Percentiles rank a stretch among this genome's conserved stretches.
phyloP scores from a whole-genome alignment of 2,113 vertebrate species.

The Vimba vimba region DNA sequence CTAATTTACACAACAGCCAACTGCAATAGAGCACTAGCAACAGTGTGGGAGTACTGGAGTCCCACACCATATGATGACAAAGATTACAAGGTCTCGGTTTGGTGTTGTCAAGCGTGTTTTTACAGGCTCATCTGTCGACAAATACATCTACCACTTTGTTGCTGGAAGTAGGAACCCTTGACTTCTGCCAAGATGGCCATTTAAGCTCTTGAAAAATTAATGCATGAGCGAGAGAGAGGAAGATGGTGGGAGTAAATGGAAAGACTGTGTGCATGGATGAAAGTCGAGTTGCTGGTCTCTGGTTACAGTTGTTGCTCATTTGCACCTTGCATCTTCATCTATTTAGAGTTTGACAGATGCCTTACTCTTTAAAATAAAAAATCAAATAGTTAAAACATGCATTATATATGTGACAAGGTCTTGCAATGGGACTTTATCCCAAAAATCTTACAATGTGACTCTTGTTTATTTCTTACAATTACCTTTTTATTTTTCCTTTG shows the following conservation, averaged over 20 bases:
- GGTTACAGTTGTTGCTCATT: slow-evolving; percentile 72
- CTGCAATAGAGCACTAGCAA: slow-evolving; percentile 68
- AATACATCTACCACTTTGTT: slow-evolving; percentile 75
- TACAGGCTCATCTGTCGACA: slow-evolving; percentile 71
- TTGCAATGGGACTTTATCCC: background rate
- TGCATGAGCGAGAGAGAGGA: slow-evolving; percentile 69
- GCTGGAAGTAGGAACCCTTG: slow-evolving; percentile 76
- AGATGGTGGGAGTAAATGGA: slow-evolving; percentile 27
- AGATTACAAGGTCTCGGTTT: slow-evolving; percentile 41
- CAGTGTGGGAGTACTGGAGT: slow-evolving; percentile 22
- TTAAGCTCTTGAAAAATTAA: slow-evolving; percentile 83
- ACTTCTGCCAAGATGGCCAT: slow-evolving; percentile 78
- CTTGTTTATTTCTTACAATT: background rate
- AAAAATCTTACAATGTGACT: background rate
- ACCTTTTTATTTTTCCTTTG: background rate
- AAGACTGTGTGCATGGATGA: slow-evolving; percentile 52
- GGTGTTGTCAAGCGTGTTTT: slow-evolving; percentile 58
- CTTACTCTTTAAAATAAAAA: background rate
- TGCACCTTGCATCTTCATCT: slow-evolving; percentile 62
- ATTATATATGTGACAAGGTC: background rate
- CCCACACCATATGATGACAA: slow-evolving; percentile 21
- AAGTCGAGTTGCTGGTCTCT: slow-evolving; percentile 46
- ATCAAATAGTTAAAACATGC: background rate
- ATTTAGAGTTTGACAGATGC: background rate
- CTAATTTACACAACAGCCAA: slow-evolving; percentile 67